These are phyloP conservation scores for Trachemys scripta DNA, from an alignment of 2,113 vertebrate genomes.

Conservation along the genomic window DNA sequence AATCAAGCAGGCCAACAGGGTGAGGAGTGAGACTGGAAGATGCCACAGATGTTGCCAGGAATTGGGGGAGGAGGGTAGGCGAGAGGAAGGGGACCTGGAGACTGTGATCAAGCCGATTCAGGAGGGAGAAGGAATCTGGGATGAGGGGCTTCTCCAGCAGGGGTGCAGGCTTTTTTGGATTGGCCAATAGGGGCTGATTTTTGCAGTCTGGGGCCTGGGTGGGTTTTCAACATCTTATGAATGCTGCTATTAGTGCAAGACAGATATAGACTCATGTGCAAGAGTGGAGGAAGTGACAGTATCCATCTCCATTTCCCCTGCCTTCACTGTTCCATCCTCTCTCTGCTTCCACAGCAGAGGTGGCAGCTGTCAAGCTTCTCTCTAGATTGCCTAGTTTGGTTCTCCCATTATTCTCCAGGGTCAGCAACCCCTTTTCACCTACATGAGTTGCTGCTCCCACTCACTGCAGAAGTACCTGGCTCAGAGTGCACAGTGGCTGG, in stretches of 20 bases:
- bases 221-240: not conserved
- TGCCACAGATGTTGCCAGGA: not conserved
- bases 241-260: not conserved
- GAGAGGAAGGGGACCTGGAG: not conserved
- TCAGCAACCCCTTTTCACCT: not conserved
- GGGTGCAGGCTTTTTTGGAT: not conserved
- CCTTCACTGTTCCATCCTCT: not conserved
- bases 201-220: not conserved
- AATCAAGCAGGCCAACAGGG: not conserved
- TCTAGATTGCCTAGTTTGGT: not conserved
- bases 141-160: not conserved
- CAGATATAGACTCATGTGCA: not conserved
- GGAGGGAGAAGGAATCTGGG: not conserved
- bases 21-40: not conserved
- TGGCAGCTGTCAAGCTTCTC: not conserved
- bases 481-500: not conserved
- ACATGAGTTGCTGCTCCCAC: not conserved
- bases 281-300: not conserved
- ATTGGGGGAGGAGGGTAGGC: not conserved
- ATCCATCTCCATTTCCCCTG: not conserved
- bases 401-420: not conserved
- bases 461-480: not conserved
- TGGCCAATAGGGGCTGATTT: not conserved
- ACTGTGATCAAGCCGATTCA: not conserved
- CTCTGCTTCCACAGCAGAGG: not conserved